Base-by-base conservation (phyloP, 2,113 vertebrate species). In the Lucifuga dentata region DNA sequence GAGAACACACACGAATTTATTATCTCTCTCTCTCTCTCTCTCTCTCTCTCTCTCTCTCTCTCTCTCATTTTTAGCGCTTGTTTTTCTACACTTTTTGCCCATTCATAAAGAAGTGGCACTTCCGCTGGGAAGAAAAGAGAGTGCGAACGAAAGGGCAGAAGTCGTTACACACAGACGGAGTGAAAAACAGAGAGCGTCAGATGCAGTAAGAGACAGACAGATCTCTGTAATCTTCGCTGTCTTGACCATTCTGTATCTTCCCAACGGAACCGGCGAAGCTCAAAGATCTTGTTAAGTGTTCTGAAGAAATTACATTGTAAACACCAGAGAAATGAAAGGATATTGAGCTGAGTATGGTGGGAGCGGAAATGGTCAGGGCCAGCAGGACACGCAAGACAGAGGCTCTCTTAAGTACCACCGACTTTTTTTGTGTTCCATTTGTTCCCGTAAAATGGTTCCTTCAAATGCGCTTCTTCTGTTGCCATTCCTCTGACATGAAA, bases 31-130 rank as follows among this genome's bases (percentile, higher is more conserved):
- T 43, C 8, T 45, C 43, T 20, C 5, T 20, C 44, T 62, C 56
- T 65, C 58, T 45, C 1, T 35, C 49, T 60, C 57, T 68, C n/a
- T 38, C 66, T 41, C 78, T 36, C 58, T 52, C 62, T 17, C 43
- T 39, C 53, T 59, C 35, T 53, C 41, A 41, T 93, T 69, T 92
- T 90, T 86, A 85, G 53, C 12, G 15, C 93, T 94, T 95, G 89
- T 94, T 94, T 95, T 93, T 89, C 77, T 90, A 32, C 91, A 89
- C 83, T 87, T 76, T 89, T 65, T 59, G 73, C 76, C 78, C 81
- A 74, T 92, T 88, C 51, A 68, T 32, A 74, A 80, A 77, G 65
- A 80, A 83, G 49, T 55, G 21, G 29, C 43, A 51, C 52, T 49
- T 59, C 10, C 13, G 41, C 36, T 33, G 11, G 23, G 70, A 39